Conservation (phyloP, 2,113 vertebrate species). For the Phrynosoma platyrhinos region DNA sequence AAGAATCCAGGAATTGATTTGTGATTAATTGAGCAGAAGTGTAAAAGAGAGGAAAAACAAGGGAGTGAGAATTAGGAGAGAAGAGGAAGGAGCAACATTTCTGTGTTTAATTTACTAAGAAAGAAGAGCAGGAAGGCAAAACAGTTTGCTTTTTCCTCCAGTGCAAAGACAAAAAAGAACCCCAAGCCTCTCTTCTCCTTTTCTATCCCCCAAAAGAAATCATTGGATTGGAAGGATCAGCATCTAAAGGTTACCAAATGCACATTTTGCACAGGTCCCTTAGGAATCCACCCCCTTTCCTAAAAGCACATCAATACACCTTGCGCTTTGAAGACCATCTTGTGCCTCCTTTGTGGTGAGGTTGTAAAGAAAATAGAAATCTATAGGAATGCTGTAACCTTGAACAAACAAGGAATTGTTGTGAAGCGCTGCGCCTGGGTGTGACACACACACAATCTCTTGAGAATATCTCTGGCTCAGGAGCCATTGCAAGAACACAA, state of each 20-base stretch:
- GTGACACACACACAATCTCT: background rate
- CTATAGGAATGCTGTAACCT: background rate
- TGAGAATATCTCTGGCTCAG: background rate
- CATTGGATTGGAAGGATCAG: background rate
- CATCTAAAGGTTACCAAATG: too few species aligned
- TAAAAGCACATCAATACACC: background rate
- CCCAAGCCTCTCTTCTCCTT: too few species aligned
- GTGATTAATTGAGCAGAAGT: constrained; percentile 64
- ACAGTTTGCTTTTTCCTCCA: constrained; percentile 7
- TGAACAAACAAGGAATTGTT: background rate
- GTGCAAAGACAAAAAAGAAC: too few species aligned
- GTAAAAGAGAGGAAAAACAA: constrained; percentile 52
- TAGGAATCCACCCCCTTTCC: constrained; percentile 28
- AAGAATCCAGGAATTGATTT: constrained; percentile 77
- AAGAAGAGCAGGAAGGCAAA: constrained; percentile 25
- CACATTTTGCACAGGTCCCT: background rate
- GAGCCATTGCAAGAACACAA: too few species aligned
- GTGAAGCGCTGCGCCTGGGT: too few species aligned
- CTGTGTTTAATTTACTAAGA: constrained; percentile 40
- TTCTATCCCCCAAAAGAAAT: too few species aligned
- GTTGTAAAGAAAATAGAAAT: background rate
- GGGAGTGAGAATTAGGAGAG: background rate
- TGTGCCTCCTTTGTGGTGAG: too few species aligned
- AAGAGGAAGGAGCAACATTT: constrained; percentile 19
- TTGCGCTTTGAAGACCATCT: too few species aligned